phyloP scores from a whole-genome alignment of 2,888 invertebrate genomes.

The Dichetophora obliterata region DNA sequence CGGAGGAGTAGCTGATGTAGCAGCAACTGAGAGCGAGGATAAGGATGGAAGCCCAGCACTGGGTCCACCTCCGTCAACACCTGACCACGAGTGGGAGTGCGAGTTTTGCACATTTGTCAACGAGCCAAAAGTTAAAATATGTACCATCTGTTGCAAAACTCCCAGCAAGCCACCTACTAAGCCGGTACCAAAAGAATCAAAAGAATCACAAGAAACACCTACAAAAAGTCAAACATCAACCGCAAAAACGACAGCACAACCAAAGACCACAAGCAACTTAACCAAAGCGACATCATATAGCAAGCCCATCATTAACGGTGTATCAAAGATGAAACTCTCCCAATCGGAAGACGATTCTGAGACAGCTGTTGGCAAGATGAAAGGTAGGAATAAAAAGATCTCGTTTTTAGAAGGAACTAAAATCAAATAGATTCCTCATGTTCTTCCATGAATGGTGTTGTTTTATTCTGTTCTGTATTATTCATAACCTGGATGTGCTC shows the following conservation, averaged over 20 bases:
- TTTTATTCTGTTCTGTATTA: not conserved
- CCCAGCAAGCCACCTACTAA: constrained; percentile 70
- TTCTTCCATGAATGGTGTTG: not conserved
- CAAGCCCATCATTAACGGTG: constrained; percentile 44
- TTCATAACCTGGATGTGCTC: constrained; percentile 22
- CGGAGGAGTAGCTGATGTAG: constrained; percentile 46
- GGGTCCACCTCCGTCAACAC: constrained; percentile 72
- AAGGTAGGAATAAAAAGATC: constrained; percentile 80
- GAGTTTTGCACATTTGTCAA: constrained; percentile 93
- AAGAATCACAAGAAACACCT: constrained; percentile 43
- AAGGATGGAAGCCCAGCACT: constrained; percentile 53
- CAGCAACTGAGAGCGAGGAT: constrained; percentile 24
- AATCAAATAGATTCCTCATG: constrained; percentile 53
- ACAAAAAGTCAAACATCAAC: not conserved
- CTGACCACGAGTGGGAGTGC: constrained; percentile 82
- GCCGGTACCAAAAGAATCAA: constrained; percentile 42
- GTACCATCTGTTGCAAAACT: constrained; percentile 89
- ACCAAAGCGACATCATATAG: constrained; percentile 29
- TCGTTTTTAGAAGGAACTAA: constrained; percentile 82
- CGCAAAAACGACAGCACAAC: constrained; percentile 1
- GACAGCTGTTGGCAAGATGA: constrained; percentile 71
- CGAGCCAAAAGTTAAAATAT: constrained; percentile 82
- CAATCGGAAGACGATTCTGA: constrained; percentile 59
- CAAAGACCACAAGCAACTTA: constrained; percentile 28
- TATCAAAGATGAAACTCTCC: constrained; percentile 40